Conservation (phyloP, 2,888 invertebrate species). For the Drosophila algonquin region DNA sequence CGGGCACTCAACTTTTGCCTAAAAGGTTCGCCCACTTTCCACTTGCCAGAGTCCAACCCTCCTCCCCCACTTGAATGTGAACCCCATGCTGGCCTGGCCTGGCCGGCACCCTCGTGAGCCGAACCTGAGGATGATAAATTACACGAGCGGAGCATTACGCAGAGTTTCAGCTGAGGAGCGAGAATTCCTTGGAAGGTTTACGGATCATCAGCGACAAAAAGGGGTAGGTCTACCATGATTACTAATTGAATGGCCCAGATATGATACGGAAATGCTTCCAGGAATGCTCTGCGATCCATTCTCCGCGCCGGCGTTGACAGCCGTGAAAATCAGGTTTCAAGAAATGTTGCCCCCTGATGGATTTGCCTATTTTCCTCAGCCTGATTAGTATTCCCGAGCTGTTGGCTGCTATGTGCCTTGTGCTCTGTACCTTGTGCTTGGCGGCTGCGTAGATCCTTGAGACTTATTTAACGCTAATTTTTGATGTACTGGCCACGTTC, state of each 20-base stretch:
- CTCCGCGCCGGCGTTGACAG: constrained; percentile 16
- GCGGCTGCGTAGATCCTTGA: not conserved
- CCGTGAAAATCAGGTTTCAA: constrained; percentile 25
- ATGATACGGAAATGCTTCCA: not conserved
- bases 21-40: constrained; percentile 55
- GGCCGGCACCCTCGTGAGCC: constrained; percentile 32
- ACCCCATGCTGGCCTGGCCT: constrained; percentile 8
- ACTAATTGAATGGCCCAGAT: constrained; percentile 27
- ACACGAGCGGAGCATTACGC: constrained; percentile 60
- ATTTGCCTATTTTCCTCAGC: constrained; percentile 26
- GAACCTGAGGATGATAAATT: constrained; percentile 72
- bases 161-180: constrained; percentile 3
- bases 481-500: constrained; percentile 32
- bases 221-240: not conserved
- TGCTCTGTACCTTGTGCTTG: constrained; percentile 2
- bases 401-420: constrained; percentile 1
- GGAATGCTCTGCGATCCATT: not conserved
- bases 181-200: not conserved
- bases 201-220: constrained; percentile 29
- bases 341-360: constrained; percentile 20
- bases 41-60: not conserved
- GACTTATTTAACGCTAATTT: constrained; percentile 62
- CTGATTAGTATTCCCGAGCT: constrained; percentile 28
- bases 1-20: constrained; percentile 53
- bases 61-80: not conserved